These are phyloP conservation scores for Abscondita cerata DNA, from an alignment of 2,888 invertebrate genomes.

Conservation along the genomic window DNA sequence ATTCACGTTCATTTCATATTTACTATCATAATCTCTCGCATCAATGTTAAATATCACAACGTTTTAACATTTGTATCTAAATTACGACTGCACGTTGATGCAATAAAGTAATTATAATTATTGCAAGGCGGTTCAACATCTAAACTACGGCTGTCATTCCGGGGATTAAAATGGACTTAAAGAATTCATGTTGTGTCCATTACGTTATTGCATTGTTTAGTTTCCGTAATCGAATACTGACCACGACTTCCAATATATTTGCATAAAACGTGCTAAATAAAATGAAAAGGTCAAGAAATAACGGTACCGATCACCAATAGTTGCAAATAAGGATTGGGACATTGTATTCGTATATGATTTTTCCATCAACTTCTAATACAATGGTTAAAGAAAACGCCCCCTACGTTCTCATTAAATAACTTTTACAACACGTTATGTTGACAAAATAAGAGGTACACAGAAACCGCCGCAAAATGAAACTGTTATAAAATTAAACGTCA, in stretches of 20 bases:
- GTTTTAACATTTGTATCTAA: too few species aligned
- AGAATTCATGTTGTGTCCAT: conserved; percentile 29
- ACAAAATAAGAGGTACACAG: not conserved
- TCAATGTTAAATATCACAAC: too few species aligned
- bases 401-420: conserved; percentile 14
- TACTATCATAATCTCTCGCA: too few species aligned
- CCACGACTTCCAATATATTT: conserved; percentile 42
- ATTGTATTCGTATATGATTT: conserved; percentile 54
- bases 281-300: conserved; percentile 47
- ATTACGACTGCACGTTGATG: too few species aligned
- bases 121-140: not conserved
- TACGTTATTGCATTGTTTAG: conserved; percentile 31
- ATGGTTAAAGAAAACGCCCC: conserved; percentile 19
- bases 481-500: conserved; percentile 28
- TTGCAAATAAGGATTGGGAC: conserved; percentile 52
- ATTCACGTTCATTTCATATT: too few species aligned
- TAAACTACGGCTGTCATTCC: conserved; percentile 9
- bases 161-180: conserved; percentile 15
- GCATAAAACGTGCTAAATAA: conserved; percentile 50
- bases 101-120: conserved; percentile 2
- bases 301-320: conserved; percentile 46
- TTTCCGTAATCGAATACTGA: conserved; percentile 35
- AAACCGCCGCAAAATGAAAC: conserved; percentile 14
- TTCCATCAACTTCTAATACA: conserved; percentile 16
- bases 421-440: conserved; percentile 3